Base-by-base conservation (phyloP, 2,797 vertebrate genomes). In the Alca torda region DNA sequence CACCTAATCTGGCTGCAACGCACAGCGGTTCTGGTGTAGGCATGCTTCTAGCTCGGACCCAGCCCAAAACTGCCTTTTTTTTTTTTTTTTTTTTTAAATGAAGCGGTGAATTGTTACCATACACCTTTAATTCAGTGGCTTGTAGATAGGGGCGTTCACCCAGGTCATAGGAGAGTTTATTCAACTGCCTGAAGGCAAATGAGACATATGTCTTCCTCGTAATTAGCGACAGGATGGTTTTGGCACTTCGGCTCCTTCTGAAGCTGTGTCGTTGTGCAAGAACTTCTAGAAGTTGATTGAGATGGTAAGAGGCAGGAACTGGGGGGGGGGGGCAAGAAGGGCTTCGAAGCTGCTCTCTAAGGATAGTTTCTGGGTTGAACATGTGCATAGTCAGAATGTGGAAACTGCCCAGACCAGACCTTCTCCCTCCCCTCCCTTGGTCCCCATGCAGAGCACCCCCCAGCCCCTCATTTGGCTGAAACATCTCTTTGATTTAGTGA, bases 1-100 rank as follows among this genome's bases (percentile, higher is more conserved):
- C 33, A 3, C 21, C 51, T 26, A 0, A 5, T 12, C 6, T 13
- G 45, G 60, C 79, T 39, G 0, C 1, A 0, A 28, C 24, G 41
- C 57, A 24, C 0, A 2, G 28, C 7, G 41, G 25, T 4, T 63
- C 13, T 18, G 15, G 5, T 28, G 31, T 25, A 15, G 25, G 33
- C 18, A 6, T 16, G 25, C 59, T 76, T 51, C 81, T 69, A 25
- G 46, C 43, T 84, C 54, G 19, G n/a, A 26, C 6, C 33, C 10
- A 37, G n/a, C 54, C 45, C 12, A 14, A 46, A 89, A 19, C 43
- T 18, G 43, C 43, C 8, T 45, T 43, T 43, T 43, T 43, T 17
- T 43, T 43, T 17, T 43, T 43, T 43, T 43, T 43, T 43, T 43
- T 43, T 43, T 43, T 43, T 43, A 59, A 78, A 24, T 3, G 41